Base-by-base conservation (phyloP, 2,113 vertebrate genomes). In the Oriolus oriolus region DNA sequence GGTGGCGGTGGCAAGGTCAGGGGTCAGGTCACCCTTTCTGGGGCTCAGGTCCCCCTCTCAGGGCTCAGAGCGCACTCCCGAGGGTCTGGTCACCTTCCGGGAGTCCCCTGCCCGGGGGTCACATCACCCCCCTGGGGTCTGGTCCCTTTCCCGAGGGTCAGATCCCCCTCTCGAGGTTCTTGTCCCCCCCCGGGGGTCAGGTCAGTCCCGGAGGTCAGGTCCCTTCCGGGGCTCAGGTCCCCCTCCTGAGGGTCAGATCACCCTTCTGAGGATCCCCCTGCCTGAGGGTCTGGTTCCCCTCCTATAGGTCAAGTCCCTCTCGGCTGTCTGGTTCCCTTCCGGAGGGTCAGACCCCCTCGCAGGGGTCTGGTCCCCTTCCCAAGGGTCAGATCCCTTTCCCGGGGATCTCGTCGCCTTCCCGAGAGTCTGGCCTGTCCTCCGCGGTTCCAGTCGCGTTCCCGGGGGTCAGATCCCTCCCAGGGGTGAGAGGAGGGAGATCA, bases 401-500 rank as follows among this genome's bases (percentile, higher is more conserved):
- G 7, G 17, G 5, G 18, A 2, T 59, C n/a, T 53, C 41, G 16
- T n/a, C 0, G 1, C 30, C 16, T 24, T 66, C 37, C 15, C 1
- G 16, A 11, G 57, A 6, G 14, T 64, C 49, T 23, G 26, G 39
- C 31, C 37, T 0, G 3, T 15, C 12, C 27, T 49, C 18, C 2
- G 30, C 8, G 13, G 10, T 5, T 41, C 45, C 19, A 30, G 12
- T 60, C 21, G 16, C 6, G 27, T 37, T 61, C 16, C 27, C 7
- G 41, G 14, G 33, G 52, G 1, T 57, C 63, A 8, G 42, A 30
- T 41, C 23, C 27, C 6, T 42, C 20, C 52, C 13, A 9, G 65
- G 35, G 65, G 6, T 26, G 0, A 33, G 1, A 26, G 80, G 16
- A 31, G 37, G 20, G 47, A 13, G 27, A 20, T 61, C 39, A 9